These are phyloP conservation scores for Platichthys stellatus DNA, from an alignment of 2,113 vertebrate genomes.

Conservation along the genomic window DNA sequence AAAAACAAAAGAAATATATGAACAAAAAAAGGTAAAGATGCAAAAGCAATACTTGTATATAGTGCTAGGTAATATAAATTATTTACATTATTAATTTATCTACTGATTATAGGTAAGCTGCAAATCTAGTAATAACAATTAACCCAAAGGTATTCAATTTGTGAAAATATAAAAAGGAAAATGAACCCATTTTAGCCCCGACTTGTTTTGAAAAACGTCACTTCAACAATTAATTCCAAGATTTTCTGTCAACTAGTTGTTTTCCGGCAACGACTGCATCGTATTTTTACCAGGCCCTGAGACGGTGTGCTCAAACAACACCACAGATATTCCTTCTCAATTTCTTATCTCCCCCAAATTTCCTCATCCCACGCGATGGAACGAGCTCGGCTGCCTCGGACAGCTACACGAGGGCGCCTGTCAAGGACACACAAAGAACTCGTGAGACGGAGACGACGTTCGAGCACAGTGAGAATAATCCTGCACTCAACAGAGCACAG, in stretches of 20 bases:
- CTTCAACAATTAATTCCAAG: neutral
- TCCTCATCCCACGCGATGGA: constrained; percentile 18
- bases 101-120: neutral
- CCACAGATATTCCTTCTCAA: neutral
- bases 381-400: constrained; percentile 35
- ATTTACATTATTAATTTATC: neutral
- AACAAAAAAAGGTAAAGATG: neutral
- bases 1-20: constrained; percentile 9
- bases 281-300: neutral
- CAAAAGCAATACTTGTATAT: neutral
- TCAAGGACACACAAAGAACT: constrained; percentile 66
- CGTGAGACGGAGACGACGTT: constrained; percentile 32
- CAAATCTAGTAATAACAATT: neutral
- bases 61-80: neutral
- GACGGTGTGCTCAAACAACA: neutral
- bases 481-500: neutral
- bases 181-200: neutral
- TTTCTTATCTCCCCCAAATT: neutral
- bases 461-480: constrained; percentile 2
- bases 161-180: neutral
- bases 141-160: neutral
- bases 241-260: neutral
- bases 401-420: constrained; percentile 40
- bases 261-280: neutral
- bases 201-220: neutral